phyloP scores from a whole-genome alignment of 2,113 vertebrate species.

The Heptranchias perlo region DNA sequence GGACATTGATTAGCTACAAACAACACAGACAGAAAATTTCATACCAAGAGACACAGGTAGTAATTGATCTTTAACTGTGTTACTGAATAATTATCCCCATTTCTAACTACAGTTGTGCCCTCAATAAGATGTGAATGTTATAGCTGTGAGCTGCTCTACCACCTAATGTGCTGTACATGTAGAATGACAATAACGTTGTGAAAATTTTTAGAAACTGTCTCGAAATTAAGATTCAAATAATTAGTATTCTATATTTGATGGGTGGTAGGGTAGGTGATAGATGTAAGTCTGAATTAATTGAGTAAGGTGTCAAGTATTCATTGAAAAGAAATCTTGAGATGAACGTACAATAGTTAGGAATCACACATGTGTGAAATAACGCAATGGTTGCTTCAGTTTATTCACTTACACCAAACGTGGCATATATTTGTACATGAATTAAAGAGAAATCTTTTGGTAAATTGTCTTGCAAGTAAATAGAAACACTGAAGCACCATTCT shows the following conservation, averaged over 20 bases:
- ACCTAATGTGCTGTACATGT: background rate
- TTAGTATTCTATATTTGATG: background rate
- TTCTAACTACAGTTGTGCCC: background rate
- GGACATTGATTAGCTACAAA: conserved; percentile 63
- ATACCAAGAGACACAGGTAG: conserved; percentile 68
- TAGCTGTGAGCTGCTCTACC: background rate
- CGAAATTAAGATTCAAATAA: background rate
- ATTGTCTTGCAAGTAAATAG: background rate
- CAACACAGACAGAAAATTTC: conserved; percentile 55
- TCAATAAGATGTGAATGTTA: background rate
- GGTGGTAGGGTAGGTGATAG: background rate
- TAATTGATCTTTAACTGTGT: conserved; percentile 7
- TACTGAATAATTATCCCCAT: background rate
- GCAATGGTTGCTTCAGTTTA: background rate
- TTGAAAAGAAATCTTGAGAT: background rate
- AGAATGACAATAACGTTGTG: background rate
- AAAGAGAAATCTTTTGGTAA: background rate
- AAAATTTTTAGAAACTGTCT: background rate
- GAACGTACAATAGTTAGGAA: background rate
- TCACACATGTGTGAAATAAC: background rate
- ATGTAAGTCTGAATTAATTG: background rate
- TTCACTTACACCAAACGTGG: background rate
- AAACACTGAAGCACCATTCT: background rate
- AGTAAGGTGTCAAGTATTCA: background rate
- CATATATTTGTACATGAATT: background rate